Evolutionary conservation across 2,113 vertebrate genomes (phyloP), one percentile per base, ranked within the genome.

Genomic region (Seriola dumerili): DNA sequence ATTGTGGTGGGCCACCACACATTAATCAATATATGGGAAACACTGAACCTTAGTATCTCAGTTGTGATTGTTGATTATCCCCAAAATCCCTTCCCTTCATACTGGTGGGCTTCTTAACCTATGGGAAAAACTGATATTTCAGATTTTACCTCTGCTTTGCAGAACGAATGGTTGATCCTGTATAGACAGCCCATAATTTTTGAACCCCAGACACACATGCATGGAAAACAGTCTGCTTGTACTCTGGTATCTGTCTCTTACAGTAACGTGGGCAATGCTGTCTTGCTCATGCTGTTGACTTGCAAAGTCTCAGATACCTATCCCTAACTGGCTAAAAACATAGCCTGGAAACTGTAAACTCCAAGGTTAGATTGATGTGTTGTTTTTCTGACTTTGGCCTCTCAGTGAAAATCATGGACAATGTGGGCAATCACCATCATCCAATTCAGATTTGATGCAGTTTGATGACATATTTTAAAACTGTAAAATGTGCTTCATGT

Each of bases 141-240:
- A 83, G 92, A 96, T 93, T 94, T 95, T 92, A 94, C 94, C 93
- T 94, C 86, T 92, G 92, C 94, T 93, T 94, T 89, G 95, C 95
- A 94, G 95, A 96, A 96, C 95, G 96, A 98, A 97, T 97, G 96
- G 96, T 97, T 97, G 96, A 97, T 97, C 96, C 96, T 84, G 59
- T 66, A 38, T 68, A 84, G 81, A 46, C 58, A 32, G 64, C 65
- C 44, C 44, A 17, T 66, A n/a, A 14, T 11, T 38, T 29, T 34
- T 61, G 10, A 52, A 62, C 34, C 69, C 34, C 34, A 58, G 16
- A 76, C 50, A 40, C 44, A 61, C 52, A 74, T 3, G 4, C 71
- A 40, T 21, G 46, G 34, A 36, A 36, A 8, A 32, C 38, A 48
- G 40, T 66, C 19, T 36, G 29, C 63, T 4, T 48, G 21, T 9